These are phyloP conservation scores for Acipenser transmontanus DNA, from an alignment of 2,797 vertebrate genomes.

Conservation along the genomic window DNA sequence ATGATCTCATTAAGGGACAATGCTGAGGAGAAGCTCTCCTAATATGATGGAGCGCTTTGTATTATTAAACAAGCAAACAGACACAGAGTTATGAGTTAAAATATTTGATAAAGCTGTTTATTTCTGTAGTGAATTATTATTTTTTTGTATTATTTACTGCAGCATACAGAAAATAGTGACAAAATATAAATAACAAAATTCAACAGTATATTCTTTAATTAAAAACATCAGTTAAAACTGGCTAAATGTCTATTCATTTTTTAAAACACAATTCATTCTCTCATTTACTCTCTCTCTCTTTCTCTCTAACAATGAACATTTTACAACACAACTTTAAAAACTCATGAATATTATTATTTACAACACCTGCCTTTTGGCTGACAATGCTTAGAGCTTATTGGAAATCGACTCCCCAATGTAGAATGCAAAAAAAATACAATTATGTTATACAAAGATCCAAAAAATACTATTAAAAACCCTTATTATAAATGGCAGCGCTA, in stretches of 20 bases:
- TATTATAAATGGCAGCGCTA: conserved; percentile 27
- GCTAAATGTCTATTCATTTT: conserved; percentile 45
- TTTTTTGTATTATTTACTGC: conserved; percentile 67
- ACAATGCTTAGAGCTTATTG: conserved; percentile 17
- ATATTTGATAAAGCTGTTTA: conserved; percentile 62
- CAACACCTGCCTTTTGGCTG: conserved; percentile 1
- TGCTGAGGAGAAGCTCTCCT: conserved; percentile 1
- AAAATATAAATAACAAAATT: conserved; percentile 77
- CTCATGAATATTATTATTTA: conserved; percentile 18
- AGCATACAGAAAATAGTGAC: conserved; percentile 68
- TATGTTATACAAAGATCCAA: conserved; percentile 23
- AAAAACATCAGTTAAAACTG: conserved; percentile 66
- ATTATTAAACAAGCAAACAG: conserved; percentile 25
- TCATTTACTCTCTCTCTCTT: background rate
- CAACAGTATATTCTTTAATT: conserved; percentile 68
- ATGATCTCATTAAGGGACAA: background rate
- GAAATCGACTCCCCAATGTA: conserved; percentile 10
- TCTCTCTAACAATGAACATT: conserved; percentile 33
- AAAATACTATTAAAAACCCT: conserved; percentile 24
- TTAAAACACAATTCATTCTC: conserved; percentile 45
- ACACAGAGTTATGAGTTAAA: conserved; percentile 40
- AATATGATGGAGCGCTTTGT: background rate
- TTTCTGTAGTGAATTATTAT: conserved; percentile 68
- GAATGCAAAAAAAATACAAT: conserved; percentile 21
- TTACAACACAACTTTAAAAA: conserved; percentile 20